Evolutionary conservation across 2,113 vertebrate genomes (phyloP).

Genomic region (Muntiacus muntjak): DNA sequence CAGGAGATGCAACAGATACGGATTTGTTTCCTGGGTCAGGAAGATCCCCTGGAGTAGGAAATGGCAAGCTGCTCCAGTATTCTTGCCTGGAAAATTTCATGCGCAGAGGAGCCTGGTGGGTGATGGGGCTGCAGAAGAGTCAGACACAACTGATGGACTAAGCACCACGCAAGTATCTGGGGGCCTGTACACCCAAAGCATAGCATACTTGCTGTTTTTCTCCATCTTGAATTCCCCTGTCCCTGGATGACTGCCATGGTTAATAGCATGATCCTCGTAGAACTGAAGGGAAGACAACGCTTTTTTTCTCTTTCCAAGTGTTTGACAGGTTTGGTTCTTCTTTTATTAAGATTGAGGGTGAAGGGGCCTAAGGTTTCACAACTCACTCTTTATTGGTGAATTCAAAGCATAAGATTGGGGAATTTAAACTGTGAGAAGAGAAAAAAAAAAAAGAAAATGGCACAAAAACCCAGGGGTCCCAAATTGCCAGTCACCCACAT

Average conservation of each 20-base stretch:
- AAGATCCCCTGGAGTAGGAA: not conserved
- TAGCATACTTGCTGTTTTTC: not conserved
- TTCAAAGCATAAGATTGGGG: not conserved
- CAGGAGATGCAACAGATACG: fast-evolving
- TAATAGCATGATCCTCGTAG: not conserved
- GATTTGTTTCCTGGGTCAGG: not conserved
- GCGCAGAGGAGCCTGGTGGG: not conserved
- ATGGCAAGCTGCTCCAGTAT: not conserved
- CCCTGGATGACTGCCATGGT: not conserved
- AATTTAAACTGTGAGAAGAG: not conserved
- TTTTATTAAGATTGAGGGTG: not conserved
- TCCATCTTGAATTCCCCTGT: not conserved
- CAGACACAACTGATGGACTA: not conserved
- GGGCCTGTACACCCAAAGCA: not conserved
- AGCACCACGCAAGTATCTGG: not conserved
- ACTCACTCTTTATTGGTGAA: not conserved
- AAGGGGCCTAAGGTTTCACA: not conserved
- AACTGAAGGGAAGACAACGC: not conserved
- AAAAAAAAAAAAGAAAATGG: not conserved
- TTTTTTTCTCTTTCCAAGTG: not conserved
- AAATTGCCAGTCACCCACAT: not conserved
- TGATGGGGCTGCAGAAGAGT: not conserved
- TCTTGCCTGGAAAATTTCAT: not conserved
- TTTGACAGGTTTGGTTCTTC: not conserved
- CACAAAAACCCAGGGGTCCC: not conserved